Evolutionary conservation across 2,113 vertebrate genomes (phyloP), one percentile per base, ranked within the genome.

Genomic region (Datnioides undecimradiatus): DNA sequence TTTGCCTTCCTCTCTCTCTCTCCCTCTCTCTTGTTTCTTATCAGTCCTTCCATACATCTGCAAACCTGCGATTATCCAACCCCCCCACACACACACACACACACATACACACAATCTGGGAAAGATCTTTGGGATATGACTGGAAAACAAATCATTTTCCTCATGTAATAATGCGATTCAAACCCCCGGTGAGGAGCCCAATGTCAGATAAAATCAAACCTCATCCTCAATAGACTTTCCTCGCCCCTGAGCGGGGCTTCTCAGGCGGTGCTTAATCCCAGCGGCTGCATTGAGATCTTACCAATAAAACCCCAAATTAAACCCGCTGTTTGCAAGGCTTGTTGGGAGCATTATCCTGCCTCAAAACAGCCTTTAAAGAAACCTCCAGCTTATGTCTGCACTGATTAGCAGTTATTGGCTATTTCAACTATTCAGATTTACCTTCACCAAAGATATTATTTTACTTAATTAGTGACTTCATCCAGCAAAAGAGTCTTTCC

Each of bases 361-460:
- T 52, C 59, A 45, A 54, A 34, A 46, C 4, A 66, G 21, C 51
- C 60, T 60, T 48, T 49, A 4, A 80, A 40, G 12, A 49, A 46
- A 67, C 8, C 45, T 67, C 62, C 5, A 66, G 52, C 6, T 57
- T 60, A 51, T 27, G 45, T 52, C 34, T 52, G 72, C 71, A 52
- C 34, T 4, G 4, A 62, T 29, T 40, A 62, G 23, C 25, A 33
- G 7, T 72, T 31, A 12, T 2, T 11, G 4, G 46, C 40, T 55
- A 25, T 45, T 51, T 63, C 16, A 33, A 34, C 13, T 40, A 14
- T 23, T 60, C 7, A 38, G 16, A 63, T 11, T 23, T 3, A 51
- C 27, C 19, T 3, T 27, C 3, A 43, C n/a, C 6, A 21, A 48
- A 51, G 33, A 58, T 7, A 33, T 11, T 29, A 52, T 5, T 25